Evolutionary conservation across 2,113 vertebrate genomes (phyloP), one percentile per base, ranked within the genome.

Genomic region (Ctenomys sociabilis): DNA sequence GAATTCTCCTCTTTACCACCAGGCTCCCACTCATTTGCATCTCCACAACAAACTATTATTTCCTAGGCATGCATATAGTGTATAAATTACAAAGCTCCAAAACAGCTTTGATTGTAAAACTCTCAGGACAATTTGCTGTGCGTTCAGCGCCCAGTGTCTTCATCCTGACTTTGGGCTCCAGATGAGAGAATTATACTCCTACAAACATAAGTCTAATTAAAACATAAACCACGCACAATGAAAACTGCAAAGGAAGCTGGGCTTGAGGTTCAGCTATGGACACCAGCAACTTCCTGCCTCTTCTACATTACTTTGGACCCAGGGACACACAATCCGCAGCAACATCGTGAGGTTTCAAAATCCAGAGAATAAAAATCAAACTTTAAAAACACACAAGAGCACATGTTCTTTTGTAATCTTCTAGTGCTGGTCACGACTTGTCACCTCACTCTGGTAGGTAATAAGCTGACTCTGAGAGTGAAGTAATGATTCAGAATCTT

Each of bases 51-150:
- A 92, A 87, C 61, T 63, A 75, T n/a, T 52, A 72, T 88, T 85
- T 84, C 63, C 32, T 54, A n/a, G 22, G 57, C 17, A 14, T 4
- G 24, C 24, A 45, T 54, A 59, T 4, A 72, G 54, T 61, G 70
- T 85, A 96, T 90, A 93, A 96, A 95, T 93, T 61, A 88, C 5
- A 96, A 96, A 85, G 24, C 13, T 75, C 35, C 59, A 82, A 97
- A 90, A 90, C 1, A 95, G 54, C 49, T 91, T 91, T 89, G 70
- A 14, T 10, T n/a, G 68, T 73, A 37, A 92, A 96, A 92, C 32
- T 87, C 80, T 45, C 26, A 19, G 12, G 8, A 40, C 1, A 1
- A 97, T 59, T 37, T 87, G 92, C 64, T 78, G 49, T 72, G 37
- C 52, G 66, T 77, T 95, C 32, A 10, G 54, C 73, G 43, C 35